A percentile compares a stretch with the other conserved stretches of the same genome.
Evolutionary conservation across 2,113 vertebrate species (phyloP).

Genomic region (Indri indri): DNA sequence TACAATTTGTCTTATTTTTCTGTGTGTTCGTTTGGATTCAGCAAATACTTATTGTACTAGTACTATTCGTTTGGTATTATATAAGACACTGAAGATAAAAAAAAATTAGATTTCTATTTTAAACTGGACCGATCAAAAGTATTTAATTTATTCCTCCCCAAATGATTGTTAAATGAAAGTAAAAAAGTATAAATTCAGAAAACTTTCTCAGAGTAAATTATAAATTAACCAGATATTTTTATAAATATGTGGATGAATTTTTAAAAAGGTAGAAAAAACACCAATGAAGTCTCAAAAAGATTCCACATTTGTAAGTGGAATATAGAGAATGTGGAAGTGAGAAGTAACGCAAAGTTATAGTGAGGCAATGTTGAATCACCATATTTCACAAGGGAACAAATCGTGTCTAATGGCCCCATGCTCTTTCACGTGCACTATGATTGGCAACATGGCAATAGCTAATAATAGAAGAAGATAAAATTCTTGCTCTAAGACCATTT

Average conservation of each 20-base stretch:
- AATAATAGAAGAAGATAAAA: not conserved
- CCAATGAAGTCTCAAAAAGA: not conserved
- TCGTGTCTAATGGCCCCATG: not conserved
- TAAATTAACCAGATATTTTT: not conserved
- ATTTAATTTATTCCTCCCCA: not conserved
- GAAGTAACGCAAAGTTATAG: not conserved
- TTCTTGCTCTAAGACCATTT: not conserved
- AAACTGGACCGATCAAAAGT: not conserved
- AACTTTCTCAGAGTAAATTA: not conserved
- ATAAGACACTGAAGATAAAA: not conserved
- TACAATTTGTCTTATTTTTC: not conserved
- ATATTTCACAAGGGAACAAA: not conserved
- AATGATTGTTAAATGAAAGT: not conserved
- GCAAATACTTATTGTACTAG: not conserved
- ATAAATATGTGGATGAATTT: not conserved
- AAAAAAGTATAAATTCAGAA: not conserved
- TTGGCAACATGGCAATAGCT: not conserved
- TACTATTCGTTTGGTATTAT: not conserved
- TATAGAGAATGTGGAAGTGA: not conserved
- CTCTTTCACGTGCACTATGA: not conserved
- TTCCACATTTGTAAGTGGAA: not conserved
- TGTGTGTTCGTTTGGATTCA: not conserved
- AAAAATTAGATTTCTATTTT: not conserved
- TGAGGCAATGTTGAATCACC: not conserved
- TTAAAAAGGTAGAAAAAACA: not conserved